Conservation (phyloP, 2,797 vertebrate genomes). For the Gadopsis bispinosus region DNA sequence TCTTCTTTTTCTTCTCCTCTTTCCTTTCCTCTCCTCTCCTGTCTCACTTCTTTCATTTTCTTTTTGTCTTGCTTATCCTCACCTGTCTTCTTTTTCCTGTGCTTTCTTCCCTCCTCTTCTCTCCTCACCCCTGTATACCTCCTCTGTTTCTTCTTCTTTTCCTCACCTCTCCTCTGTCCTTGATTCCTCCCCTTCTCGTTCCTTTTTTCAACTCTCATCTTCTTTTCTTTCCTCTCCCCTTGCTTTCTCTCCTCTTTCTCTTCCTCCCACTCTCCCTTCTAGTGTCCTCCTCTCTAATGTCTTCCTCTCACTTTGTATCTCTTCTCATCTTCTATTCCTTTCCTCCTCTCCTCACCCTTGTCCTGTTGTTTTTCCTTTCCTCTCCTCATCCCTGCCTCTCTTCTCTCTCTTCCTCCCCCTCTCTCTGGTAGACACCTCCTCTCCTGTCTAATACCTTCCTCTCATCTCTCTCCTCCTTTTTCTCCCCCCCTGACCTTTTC, state of each 20-base stretch:
- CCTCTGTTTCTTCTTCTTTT: neutral
- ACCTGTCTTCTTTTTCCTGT: neutral
- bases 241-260: neutral
- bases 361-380: neutral
- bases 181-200: neutral
- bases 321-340: neutral
- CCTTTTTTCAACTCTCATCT: neutral
- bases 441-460: neutral
- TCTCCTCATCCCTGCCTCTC: neutral
- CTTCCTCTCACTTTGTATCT: neutral
- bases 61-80: too few relatives aligned
- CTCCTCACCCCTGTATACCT: too few relatives aligned
- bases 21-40: neutral
- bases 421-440: neutral
- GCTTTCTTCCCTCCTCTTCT: too few relatives aligned
- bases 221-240: neutral
- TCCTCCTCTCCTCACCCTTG: neutral
- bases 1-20: too few relatives aligned
- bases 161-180: too few relatives aligned
- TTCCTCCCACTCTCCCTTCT: neutral
- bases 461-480: conserved; percentile 14
- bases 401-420: conserved; percentile 3
- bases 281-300: neutral
- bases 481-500: conserved; percentile 1
- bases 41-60: too few relatives aligned